These are phyloP conservation scores for Heterohyrax brucei DNA, from an alignment of 2,797 vertebrate genomes.

Conservation along the genomic window DNA sequence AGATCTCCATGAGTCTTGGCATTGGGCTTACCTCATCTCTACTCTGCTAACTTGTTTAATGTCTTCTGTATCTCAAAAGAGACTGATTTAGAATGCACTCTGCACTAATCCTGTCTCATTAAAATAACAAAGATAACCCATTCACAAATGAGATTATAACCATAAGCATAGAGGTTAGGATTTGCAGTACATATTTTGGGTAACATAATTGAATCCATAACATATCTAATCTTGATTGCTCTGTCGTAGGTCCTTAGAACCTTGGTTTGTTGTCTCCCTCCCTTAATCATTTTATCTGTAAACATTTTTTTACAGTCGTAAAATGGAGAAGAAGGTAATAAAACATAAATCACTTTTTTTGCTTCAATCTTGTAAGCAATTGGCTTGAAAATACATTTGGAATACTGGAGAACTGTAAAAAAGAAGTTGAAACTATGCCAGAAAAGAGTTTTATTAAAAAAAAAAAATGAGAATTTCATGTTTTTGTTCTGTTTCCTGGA, in stretches of 20 bases:
- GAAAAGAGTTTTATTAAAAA: constrained; percentile 7
- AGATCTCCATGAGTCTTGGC: too few relatives aligned
- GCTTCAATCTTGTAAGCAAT: constrained; percentile 32
- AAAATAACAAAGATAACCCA: too few relatives aligned
- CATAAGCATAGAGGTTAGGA: too few relatives aligned
- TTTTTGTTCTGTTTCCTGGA: constrained; percentile 42
- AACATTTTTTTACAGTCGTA: neutral
- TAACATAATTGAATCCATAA: too few relatives aligned
- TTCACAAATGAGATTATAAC: too few relatives aligned
- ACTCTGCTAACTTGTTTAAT: too few relatives aligned
- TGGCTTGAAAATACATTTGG: constrained; percentile 35
- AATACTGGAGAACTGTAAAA: constrained; percentile 8
- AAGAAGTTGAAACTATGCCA: constrained; percentile 5
- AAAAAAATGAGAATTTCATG: constrained; percentile 5
- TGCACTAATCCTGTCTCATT: too few relatives aligned
- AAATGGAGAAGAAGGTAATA: neutral
- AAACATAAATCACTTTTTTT: neutral
- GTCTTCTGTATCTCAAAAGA: too few relatives aligned
- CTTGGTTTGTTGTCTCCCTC: neutral
- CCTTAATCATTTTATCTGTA: constrained; percentile 52
- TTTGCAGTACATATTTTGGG: too few relatives aligned
- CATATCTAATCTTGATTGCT: neutral
- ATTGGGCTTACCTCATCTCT: too few relatives aligned
- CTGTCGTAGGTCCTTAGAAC: constrained; percentile 15
- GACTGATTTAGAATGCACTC: too few relatives aligned